Percentiles rank a stretch among this genome's conserved stretches.
Evolutionary conservation across 2,888 invertebrate genomes (phyloP).

Genomic region (Cosmorhoe ocellata): DNA sequence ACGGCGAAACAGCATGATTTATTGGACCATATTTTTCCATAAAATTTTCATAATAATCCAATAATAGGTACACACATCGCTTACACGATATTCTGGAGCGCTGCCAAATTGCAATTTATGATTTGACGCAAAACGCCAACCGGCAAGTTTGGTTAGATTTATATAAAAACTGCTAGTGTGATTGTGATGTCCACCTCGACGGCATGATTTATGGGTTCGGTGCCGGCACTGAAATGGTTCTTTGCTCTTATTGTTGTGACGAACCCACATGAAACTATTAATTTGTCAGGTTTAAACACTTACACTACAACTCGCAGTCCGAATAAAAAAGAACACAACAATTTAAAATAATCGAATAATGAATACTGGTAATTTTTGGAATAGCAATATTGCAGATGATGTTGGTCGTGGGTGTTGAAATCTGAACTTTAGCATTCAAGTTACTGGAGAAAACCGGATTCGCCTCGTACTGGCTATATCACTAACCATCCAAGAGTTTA

Average conservation of each 20-base stretch:
- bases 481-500: too few relatives aligned
- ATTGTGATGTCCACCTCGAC: constrained; percentile 40
- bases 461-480: neutral
- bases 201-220: constrained; percentile 39
- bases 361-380: too few relatives aligned
- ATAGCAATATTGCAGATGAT: too few relatives aligned
- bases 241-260: constrained; percentile 25
- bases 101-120: constrained; percentile 62
- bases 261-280: constrained; percentile 11
- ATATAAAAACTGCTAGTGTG: constrained; percentile 45
- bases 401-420: neutral
- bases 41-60: constrained; percentile 32
- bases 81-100: constrained; percentile 47
- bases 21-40: constrained; percentile 29
- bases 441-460: neutral
- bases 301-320: neutral
- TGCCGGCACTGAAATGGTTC: constrained; percentile 26
- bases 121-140: constrained; percentile 55
- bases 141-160: constrained; percentile 36
- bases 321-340: neutral
- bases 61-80: constrained; percentile 43
- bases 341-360: too few relatives aligned
- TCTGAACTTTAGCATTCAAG: constrained; percentile 2
- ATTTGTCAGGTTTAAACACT: constrained; percentile 6
- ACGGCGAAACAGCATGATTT: constrained; percentile 14